Evolutionary conservation across 2,113 vertebrate genomes (phyloP).

Genomic region (Odontesthes bonariensis): DNA sequence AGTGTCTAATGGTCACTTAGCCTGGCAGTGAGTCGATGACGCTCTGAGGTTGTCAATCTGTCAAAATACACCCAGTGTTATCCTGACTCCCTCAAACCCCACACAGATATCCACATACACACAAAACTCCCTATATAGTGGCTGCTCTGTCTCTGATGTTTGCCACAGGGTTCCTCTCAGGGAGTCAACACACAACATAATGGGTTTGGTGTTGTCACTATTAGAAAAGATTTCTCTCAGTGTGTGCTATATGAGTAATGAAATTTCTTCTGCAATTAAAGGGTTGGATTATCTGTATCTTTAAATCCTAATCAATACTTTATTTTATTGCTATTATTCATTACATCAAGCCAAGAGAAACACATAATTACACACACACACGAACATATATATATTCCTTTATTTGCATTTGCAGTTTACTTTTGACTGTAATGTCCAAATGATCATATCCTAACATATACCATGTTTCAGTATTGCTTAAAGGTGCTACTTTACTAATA

Average conservation of each 20-base stretch:
- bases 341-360: background rate
- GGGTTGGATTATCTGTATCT: background rate
- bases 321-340: background rate
- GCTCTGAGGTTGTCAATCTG: constrained; percentile 75
- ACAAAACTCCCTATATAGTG: constrained; percentile 8
- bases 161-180: constrained; percentile 66
- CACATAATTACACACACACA: too few species aligned
- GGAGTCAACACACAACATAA: constrained; percentile 51
- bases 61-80: constrained; percentile 64
- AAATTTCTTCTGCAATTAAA: constrained; percentile 10
- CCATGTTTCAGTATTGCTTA: too few species aligned
- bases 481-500: too few species aligned
- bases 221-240: constrained; percentile 29
- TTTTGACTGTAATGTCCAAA: too few species aligned
- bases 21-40: constrained; percentile 72
- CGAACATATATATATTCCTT: too few species aligned
- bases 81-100: constrained; percentile 28
- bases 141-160: constrained; percentile 48
- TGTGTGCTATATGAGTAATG: constrained; percentile 33
- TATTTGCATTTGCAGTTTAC: too few species aligned
- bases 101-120: constrained; percentile 26
- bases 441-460: too few species aligned
- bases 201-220: constrained; percentile 53
- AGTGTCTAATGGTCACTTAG: constrained; percentile 79
- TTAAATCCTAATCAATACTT: background rate